A percentile compares a stretch with the other conserved stretches of the same genome.
phyloP scores from a whole-genome alignment of 2,113 vertebrate species.

The Alligator mississippiensis region DNA sequence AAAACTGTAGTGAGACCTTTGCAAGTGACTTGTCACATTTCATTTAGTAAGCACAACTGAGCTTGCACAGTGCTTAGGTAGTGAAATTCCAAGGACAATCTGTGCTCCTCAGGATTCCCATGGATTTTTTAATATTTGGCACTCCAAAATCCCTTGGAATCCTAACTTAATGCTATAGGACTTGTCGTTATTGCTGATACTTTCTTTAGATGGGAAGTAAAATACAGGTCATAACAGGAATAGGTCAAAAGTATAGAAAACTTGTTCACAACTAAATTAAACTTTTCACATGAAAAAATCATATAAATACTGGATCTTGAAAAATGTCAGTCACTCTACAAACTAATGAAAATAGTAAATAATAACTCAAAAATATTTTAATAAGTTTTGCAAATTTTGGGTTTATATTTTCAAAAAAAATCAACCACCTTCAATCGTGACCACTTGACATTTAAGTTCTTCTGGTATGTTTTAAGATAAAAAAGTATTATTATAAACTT shows the following conservation, averaged over 20 bases:
- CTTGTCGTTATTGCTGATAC: background rate
- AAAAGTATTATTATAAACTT: no score
- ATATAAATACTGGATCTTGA: background rate
- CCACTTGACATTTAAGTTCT: fast-evolving
- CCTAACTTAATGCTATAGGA: background rate
- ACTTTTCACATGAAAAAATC: background rate
- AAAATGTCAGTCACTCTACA: fast-evolving
- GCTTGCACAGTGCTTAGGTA: fast-evolving
- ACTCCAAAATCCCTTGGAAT: background rate
- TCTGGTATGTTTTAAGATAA: fast-evolving
- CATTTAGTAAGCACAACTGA: fast-evolving
- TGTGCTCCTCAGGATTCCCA: background rate
- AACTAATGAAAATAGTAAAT: background rate
- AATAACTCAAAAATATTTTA: background rate
- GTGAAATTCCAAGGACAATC: background rate
- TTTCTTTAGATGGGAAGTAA: slow-evolving; percentile 10
- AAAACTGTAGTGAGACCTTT: background rate
- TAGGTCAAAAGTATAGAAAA: background rate
- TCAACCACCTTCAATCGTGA: background rate
- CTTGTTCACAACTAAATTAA: background rate
- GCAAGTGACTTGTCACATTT: background rate
- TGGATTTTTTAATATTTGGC: fast-evolving
- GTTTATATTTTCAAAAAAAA: background rate
- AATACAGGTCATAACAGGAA: background rate
- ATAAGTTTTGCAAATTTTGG: background rate